Evolutionary conservation across 2,113 vertebrate genomes (phyloP).

Genomic region (Pungitius pungitius): DNA sequence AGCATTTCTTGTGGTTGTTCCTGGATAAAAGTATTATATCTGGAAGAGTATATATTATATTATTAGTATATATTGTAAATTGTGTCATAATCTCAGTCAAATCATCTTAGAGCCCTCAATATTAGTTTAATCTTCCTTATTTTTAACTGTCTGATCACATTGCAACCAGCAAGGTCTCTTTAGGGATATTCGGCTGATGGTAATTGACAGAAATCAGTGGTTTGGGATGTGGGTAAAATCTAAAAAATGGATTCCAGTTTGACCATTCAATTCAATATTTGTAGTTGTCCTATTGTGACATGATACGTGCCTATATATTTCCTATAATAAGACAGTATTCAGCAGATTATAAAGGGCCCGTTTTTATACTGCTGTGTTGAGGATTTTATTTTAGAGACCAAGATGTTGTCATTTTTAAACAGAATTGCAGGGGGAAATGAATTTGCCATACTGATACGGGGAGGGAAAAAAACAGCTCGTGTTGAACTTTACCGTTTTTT

Average conservation of each 20-base stretch:
- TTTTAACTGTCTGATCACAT: too few species aligned
- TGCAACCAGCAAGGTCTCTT: too few species aligned
- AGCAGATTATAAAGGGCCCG: background rate
- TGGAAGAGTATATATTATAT: too few species aligned
- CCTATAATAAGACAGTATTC: background rate
- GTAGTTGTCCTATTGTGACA: background rate
- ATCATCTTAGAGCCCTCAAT: too few species aligned
- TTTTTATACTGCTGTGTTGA: background rate
- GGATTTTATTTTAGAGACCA: background rate
- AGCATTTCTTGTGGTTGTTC: constrained; percentile 4
- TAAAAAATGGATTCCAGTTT: too few species aligned
- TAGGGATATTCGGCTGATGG: too few species aligned
- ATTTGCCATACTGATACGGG: background rate
- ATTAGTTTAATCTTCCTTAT: too few species aligned
- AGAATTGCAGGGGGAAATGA: background rate
- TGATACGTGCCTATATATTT: background rate
- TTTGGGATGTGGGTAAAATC: too few species aligned
- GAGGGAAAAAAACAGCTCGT: background rate
- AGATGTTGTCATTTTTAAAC: background rate
- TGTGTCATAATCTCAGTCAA: too few species aligned
- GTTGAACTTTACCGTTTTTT: background rate
- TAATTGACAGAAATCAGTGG: too few species aligned
- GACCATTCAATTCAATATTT: background rate
- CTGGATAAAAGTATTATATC: too few species aligned
- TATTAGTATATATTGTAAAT: too few species aligned